Percentiles rank a stretch among this genome's conserved stretches.
Conservation (phyloP, 2,888 invertebrate genomes). For the Dicyrtoma fusca region DNA sequence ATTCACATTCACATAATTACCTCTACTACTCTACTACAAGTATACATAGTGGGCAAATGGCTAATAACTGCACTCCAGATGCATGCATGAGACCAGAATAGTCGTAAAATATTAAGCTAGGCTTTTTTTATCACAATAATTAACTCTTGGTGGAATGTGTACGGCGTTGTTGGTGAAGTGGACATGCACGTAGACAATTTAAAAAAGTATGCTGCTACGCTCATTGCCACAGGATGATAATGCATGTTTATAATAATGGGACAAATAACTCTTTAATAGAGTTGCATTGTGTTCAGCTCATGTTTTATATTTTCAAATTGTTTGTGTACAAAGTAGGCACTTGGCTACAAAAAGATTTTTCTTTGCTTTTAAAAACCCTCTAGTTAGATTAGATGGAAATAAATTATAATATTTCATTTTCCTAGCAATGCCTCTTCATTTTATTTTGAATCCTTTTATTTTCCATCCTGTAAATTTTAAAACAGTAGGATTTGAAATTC, state of each 20-base stretch:
- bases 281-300: neutral
- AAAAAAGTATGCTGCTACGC: neutral
- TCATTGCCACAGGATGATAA: neutral
- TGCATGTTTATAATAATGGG: neutral
- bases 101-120: no score
- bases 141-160: no score
- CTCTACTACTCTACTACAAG: no score
- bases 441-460: neutral
- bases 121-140: no score
- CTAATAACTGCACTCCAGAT: neutral
- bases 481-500: neutral
- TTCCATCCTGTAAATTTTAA: neutral
- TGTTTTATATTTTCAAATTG: neutral
- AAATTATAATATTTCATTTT: neutral
- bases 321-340: neutral
- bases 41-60: neutral
- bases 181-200: no score
- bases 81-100: no score
- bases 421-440: conserved; percentile 4
- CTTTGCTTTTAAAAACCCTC: neutral
- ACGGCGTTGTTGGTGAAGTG: no score
- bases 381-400: neutral
- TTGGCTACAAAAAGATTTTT: conserved; percentile 1
- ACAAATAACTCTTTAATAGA: neutral
- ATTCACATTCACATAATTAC: no score